Conservation (phyloP, 2,888 invertebrate genomes). For the Diachrysia chrysitis region DNA sequence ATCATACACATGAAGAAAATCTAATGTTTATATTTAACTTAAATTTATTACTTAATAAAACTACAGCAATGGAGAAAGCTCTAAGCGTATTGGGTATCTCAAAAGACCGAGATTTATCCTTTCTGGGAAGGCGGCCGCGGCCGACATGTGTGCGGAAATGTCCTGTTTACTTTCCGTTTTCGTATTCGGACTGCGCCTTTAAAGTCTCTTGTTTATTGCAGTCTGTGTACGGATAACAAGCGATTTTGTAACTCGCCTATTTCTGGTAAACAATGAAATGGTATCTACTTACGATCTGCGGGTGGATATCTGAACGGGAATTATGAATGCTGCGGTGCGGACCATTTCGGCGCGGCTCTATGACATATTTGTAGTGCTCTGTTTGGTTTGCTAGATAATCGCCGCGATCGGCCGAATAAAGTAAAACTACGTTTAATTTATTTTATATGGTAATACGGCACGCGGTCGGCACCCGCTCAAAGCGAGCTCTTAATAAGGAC, state of each 20-base stretch:
- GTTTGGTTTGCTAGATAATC: constrained; percentile 54
- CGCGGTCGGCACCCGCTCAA: constrained; percentile 73
- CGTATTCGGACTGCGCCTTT: constrained; percentile 82
- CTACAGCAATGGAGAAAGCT: constrained; percentile 56
- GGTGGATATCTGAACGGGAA: constrained; percentile 62
- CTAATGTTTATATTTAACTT: constrained; percentile 51
- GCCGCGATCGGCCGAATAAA: constrained; percentile 53
- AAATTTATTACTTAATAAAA: constrained; percentile 57
- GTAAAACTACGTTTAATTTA: constrained; percentile 68
- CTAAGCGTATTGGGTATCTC: constrained; percentile 64
- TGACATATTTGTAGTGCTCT: constrained; percentile 62
- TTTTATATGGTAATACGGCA: constrained; percentile 78
- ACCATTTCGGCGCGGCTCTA: constrained; percentile 57
- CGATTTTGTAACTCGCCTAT: constrained; percentile 79
- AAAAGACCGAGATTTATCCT: constrained; percentile 67
- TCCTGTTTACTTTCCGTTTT: constrained; percentile 80
- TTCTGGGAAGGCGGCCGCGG: constrained; percentile 64
- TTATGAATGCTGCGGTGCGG: constrained; percentile 65
- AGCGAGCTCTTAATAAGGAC: constrained; percentile 80
- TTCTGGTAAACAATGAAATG: constrained; percentile 74
- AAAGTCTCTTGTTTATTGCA: constrained; percentile 76
- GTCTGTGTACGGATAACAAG: constrained; percentile 74
- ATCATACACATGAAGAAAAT: constrained; percentile 55
- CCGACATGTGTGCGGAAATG: constrained; percentile 81
- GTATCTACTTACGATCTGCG: constrained; percentile 69